A percentile compares a stretch with the other conserved stretches of the same genome.
These are phyloP conservation scores for Aythya baeri DNA, from an alignment of 2,113 vertebrate species.

Conservation along the genomic window DNA sequence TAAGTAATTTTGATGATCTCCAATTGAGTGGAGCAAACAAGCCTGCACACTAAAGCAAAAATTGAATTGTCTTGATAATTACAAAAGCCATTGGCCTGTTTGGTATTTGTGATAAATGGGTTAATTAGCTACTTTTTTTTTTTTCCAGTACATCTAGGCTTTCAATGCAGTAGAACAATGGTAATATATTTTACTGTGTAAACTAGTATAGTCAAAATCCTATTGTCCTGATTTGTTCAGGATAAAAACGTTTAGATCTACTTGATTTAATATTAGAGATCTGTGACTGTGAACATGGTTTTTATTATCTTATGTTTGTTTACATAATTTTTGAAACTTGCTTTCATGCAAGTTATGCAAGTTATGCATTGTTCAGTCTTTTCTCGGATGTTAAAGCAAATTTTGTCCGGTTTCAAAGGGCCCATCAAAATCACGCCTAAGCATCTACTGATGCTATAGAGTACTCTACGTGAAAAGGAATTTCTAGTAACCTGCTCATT, in stretches of 20 bases:
- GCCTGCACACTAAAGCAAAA: constrained; percentile 72
- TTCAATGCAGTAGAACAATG: constrained; percentile 12
- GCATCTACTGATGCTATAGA: no score
- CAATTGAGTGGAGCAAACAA: constrained; percentile 69
- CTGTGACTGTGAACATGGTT: background rate
- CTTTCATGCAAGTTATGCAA: background rate
- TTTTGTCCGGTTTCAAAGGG: background rate
- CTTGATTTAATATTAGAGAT: constrained; percentile 9
- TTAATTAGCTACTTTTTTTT: constrained; percentile 71
- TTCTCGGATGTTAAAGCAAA: background rate
- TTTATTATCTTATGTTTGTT: background rate
- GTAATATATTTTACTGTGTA: constrained; percentile 66
- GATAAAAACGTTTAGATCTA: constrained; percentile 19
- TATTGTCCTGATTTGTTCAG: constrained; percentile 24
- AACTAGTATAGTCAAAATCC: constrained; percentile 36
- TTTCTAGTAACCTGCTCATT: background rate
- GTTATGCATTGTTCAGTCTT: background rate
- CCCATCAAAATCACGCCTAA: background rate
- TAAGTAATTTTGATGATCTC: constrained; percentile 78
- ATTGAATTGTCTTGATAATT: constrained; percentile 78
- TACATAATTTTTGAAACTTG: background rate
- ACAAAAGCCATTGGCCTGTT: constrained; percentile 72
- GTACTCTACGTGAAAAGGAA: background rate
- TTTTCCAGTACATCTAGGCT: constrained; percentile 31
- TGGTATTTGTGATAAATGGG: constrained; percentile 75